These are phyloP conservation scores for Andricus curvator DNA, from an alignment of 2,888 invertebrate species.

Conservation along the genomic window DNA sequence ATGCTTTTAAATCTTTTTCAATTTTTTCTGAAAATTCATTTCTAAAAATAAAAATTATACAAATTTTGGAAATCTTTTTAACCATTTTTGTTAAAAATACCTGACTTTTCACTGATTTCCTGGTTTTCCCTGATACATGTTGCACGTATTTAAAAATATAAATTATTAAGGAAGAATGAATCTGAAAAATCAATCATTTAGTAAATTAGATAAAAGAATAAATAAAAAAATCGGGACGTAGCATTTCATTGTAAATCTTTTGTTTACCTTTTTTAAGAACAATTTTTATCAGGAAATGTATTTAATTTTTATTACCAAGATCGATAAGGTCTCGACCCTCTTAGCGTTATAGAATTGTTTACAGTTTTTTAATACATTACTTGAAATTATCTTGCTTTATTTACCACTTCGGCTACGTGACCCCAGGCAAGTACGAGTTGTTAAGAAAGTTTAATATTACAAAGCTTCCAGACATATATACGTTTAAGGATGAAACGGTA, in stretches of 20 bases:
- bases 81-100: too few relatives aligned
- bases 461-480: not conserved
- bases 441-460: not conserved
- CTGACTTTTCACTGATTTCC: too few relatives aligned
- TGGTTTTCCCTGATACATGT: too few relatives aligned
- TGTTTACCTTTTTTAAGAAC: not conserved
- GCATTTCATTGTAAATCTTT: not conserved
- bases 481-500: not conserved
- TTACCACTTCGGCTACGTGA: conserved; percentile 1
- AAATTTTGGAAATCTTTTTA: too few relatives aligned
- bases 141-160: not conserved
- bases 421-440: not conserved
- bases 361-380: not conserved
- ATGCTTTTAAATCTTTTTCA: too few relatives aligned
- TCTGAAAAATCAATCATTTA: not conserved
- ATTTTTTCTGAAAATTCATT: too few relatives aligned
- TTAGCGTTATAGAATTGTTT: not conserved
- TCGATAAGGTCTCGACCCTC: not conserved
- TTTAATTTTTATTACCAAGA: not conserved
- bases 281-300: not conserved
- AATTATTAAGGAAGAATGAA: not conserved
- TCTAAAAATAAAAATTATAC: too few relatives aligned
- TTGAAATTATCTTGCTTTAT: not conserved
- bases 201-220: not conserved
- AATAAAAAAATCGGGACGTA: not conserved